Evolutionary conservation across 2,888 invertebrate genomes (phyloP).

Genomic region (Falcaria lacertinaria): DNA sequence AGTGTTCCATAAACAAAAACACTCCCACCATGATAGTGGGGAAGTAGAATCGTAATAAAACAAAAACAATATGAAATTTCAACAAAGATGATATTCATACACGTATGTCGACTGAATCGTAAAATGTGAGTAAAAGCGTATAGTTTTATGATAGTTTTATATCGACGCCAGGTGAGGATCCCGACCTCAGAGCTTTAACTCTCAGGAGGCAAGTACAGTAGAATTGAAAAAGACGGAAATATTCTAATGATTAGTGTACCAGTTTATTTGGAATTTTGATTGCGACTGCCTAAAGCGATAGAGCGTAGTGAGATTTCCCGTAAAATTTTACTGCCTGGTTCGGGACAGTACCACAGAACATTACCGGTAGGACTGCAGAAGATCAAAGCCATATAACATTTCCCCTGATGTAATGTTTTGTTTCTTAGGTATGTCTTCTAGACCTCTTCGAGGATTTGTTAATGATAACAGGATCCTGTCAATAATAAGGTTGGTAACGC

Average conservation of each 20-base stretch:
- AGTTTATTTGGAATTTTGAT: not conserved
- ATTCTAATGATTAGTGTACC: not conserved
- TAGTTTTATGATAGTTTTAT: conserved; percentile 59
- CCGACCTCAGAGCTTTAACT: conserved; percentile 2
- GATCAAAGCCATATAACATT: no score
- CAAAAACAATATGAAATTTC: conserved; percentile 1
- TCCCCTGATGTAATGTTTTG: no score
- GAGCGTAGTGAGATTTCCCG: no score
- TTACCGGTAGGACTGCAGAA: no score
- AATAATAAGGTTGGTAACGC: no score
- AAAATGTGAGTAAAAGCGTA: conserved; percentile 56
- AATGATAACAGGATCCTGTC: no score
- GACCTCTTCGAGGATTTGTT: no score
- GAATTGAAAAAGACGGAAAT: conserved; percentile 3
- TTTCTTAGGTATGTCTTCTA: no score
- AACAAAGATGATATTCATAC: conserved; percentile 40
- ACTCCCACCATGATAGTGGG: not conserved
- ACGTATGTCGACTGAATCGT: conserved; percentile 48
- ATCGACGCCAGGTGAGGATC: conserved; percentile 54
- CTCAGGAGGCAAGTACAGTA: not conserved
- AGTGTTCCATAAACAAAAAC: no score
- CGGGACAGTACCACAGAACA: no score
- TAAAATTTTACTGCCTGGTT: no score
- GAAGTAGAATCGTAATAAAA: not conserved
- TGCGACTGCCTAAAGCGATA: no score